Evolutionary conservation across 2,888 invertebrate genomes (phyloP).

Genomic region (Troides helena): DNA sequence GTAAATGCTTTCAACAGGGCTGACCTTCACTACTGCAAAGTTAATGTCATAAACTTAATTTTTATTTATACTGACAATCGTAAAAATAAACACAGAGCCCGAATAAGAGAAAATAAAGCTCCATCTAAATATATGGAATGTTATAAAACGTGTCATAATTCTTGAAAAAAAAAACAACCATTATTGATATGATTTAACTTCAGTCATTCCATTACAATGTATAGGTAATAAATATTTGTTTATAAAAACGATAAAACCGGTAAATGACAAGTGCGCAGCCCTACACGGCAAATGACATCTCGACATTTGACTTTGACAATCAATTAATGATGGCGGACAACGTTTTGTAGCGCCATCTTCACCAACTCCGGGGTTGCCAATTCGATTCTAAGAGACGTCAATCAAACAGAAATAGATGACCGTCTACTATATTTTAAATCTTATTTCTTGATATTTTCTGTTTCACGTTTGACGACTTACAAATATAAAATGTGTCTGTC

Average conservation of each 20-base stretch:
- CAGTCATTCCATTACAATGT: too few relatives aligned
- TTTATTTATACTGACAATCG: too few relatives aligned
- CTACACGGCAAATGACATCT: conserved; percentile 29
- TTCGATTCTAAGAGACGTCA: conserved; percentile 36
- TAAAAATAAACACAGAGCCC: too few relatives aligned
- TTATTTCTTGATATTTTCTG: neutral
- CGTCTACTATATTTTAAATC: neutral
- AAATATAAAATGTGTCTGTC: conserved; percentile 3
- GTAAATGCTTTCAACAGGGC: conserved; percentile 16
- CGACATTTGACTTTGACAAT: conserved; percentile 48
- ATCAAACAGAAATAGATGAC: conserved; percentile 39
- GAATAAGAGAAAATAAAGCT: too few relatives aligned
- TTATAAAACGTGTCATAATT: too few relatives aligned
- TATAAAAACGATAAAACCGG: too few relatives aligned
- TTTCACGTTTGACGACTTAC: neutral
- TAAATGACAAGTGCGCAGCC: conserved; percentile 12
- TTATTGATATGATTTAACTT: too few relatives aligned
- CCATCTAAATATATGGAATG: too few relatives aligned
- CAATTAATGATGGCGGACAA: conserved; percentile 50
- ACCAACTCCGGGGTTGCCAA: conserved; percentile 31
- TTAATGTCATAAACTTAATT: too few relatives aligned
- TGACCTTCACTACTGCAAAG: conserved; percentile 1
- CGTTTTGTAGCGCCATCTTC: conserved; percentile 43
- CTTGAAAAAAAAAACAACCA: too few relatives aligned
- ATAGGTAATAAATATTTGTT: too few relatives aligned